phyloP scores from a whole-genome alignment of 2,113 vertebrate species.

The Scalopus aquaticus region DNA sequence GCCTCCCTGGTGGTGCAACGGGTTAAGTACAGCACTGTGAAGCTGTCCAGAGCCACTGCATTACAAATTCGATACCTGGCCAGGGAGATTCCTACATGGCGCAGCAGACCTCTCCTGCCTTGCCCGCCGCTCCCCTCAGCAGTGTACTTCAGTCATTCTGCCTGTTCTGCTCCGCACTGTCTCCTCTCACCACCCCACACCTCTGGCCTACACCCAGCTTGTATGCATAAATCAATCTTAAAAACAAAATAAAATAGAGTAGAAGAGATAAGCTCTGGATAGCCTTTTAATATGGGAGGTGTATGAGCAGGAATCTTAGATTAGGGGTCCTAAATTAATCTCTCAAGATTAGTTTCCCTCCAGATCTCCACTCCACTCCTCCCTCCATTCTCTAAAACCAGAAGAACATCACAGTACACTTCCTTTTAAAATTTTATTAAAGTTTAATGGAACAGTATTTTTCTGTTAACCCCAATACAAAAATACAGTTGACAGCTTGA shows the following conservation, averaged over 20 bases:
- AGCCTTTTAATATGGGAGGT: not conserved
- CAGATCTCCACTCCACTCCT: not conserved
- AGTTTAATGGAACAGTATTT: slow-evolving; percentile 77
- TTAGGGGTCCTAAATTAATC: not conserved
- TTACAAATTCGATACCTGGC: too few relatives aligned
- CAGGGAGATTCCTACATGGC: too few relatives aligned
- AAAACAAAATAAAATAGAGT: too few relatives aligned
- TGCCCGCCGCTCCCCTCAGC: too few relatives aligned
- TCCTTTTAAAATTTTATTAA: slow-evolving; percentile 82
- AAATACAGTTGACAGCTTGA: slow-evolving; percentile 87
- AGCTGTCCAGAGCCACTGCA: too few relatives aligned
- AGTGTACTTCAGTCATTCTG: too few relatives aligned
- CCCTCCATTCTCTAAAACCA: slow-evolving; percentile 14
- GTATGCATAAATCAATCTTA: too few relatives aligned
- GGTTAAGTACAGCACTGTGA: too few relatives aligned
- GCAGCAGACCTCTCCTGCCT: too few relatives aligned
- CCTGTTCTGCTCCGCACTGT: too few relatives aligned
- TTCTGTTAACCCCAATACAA: slow-evolving; percentile 84
- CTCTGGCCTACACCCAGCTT: too few relatives aligned
- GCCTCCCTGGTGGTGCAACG: not conserved
- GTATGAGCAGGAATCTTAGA: not conserved
- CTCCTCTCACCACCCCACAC: too few relatives aligned
- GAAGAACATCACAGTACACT: slow-evolving; percentile 23
- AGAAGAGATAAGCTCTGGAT: not conserved
- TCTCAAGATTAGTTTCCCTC: not conserved